These are phyloP conservation scores for Anguilla japonica DNA, from an alignment of 2,113 vertebrate genomes.

Conservation along the genomic window DNA sequence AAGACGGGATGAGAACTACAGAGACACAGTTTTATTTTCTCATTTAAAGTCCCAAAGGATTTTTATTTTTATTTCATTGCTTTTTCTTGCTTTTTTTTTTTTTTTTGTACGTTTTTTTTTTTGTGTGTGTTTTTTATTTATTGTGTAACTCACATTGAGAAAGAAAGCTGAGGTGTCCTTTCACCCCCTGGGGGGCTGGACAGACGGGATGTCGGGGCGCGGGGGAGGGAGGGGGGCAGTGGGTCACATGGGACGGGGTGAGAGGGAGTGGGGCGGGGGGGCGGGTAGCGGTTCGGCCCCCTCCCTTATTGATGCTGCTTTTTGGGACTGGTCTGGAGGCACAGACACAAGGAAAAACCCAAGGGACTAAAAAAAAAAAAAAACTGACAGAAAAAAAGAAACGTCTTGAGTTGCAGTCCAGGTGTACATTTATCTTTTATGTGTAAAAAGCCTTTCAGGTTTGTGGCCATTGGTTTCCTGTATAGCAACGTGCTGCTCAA, in stretches of 20 bases:
- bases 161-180: constrained; percentile 41
- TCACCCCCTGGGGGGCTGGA: constrained; percentile 31
- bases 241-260: constrained; percentile 29
- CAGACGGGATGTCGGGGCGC: constrained; percentile 12
- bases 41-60: constrained; percentile 55
- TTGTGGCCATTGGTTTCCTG: constrained; percentile 46
- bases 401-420: constrained; percentile 44
- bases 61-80: constrained; percentile 44
- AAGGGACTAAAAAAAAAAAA: constrained; percentile 37
- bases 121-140: constrained; percentile 71
- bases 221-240: constrained; percentile 30
- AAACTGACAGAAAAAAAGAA: constrained; percentile 21
- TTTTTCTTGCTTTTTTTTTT: constrained; percentile 49
- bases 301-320: constrained; percentile 65
- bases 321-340: constrained; percentile 49
- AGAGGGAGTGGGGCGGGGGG: constrained; percentile 30
- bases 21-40: constrained; percentile 42
- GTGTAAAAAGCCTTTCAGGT: constrained; percentile 39
- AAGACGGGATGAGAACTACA: constrained; percentile 39
- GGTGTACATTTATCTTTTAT: constrained; percentile 40
- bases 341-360: constrained; percentile 48
- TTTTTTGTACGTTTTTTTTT: constrained; percentile 44
- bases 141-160: constrained; percentile 57
- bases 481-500: constrained; percentile 62
- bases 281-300: constrained; percentile 29